Percentiles rank a stretch among this genome's conserved stretches.
Evolutionary conservation across 2,113 vertebrate genomes (phyloP).

Genomic region (Perca fluviatilis): DNA sequence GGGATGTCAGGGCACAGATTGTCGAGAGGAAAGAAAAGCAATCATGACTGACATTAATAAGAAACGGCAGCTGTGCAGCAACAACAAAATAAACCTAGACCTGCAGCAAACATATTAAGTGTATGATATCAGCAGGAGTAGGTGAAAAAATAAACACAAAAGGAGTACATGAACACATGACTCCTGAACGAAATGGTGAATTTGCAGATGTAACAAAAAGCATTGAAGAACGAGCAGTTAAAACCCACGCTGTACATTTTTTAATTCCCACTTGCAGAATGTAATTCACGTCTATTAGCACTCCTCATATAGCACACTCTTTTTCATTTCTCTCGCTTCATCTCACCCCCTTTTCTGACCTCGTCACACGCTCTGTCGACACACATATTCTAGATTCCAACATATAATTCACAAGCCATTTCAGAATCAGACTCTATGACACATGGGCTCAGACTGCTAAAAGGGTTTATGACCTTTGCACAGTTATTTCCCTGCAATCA

Average conservation of each 20-base stretch:
- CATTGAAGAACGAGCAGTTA: conserved; percentile 32
- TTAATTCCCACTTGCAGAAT: conserved; percentile 33
- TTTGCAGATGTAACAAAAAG: conserved; percentile 20
- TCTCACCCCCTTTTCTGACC: conserved; percentile 5
- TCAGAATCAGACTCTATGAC: conserved; percentile 40
- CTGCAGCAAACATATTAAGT: conserved; percentile 26
- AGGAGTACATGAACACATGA: neutral
- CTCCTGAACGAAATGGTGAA: neutral
- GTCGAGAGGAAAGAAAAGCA: conserved; percentile 61
- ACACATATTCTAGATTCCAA: conserved; percentile 25
- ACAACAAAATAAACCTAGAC: conserved; percentile 48
- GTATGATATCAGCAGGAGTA: conserved; percentile 4
- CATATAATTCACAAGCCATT: conserved; percentile 48
- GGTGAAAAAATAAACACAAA: neutral
- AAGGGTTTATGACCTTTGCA: conserved; percentile 44
- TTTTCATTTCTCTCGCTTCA: conserved; percentile 17
- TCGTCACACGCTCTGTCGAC: neutral
- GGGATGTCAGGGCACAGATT: conserved; percentile 62
- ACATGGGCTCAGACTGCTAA: conserved; percentile 6
- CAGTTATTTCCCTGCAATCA: conserved; percentile 63
- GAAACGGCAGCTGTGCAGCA: conserved; percentile 45
- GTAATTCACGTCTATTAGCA: conserved; percentile 57
- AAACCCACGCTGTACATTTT: conserved; percentile 54
- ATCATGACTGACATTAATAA: conserved; percentile 59
- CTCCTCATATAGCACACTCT: neutral